These are phyloP conservation scores for Homarus americanus DNA, from an alignment of 1,140 invertebrate species.

Conservation along the genomic window DNA sequence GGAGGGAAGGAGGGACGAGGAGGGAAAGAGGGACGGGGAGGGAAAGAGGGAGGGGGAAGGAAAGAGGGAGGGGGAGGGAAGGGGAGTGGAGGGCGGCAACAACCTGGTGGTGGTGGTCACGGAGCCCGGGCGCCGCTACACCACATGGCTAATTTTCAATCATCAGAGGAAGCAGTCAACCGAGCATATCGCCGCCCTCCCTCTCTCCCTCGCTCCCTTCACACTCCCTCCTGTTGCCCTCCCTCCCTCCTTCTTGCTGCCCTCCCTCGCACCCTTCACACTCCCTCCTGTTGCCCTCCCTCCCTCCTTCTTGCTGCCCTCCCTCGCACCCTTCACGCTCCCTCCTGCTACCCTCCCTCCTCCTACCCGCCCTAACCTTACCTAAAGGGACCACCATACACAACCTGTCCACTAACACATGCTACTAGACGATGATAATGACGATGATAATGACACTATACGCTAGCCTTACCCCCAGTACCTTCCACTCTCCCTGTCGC, in stretches of 20 bases:
- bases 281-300: neutral
- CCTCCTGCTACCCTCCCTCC: neutral
- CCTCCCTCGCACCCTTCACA: neutral
- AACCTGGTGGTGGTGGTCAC: neutral
- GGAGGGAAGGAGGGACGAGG: neutral
- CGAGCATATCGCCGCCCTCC: slow-evolving; percentile 36
- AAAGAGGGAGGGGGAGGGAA: neutral
- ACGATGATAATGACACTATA: no score
- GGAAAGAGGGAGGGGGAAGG: neutral
- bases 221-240: neutral
- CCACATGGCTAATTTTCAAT: slow-evolving; percentile 13
- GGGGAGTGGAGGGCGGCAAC: neutral
- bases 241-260: neutral
- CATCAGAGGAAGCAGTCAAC: slow-evolving; percentile 36
- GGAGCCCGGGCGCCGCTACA: neutral
- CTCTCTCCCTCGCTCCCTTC: neutral
- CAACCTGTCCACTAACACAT: no score
- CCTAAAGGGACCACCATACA: no score
- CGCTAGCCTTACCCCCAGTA: no score
- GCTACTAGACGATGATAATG: no score
- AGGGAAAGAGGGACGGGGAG: neutral
- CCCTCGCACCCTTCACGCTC: neutral
- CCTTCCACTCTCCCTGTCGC: no score
- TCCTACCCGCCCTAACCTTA: neutral
- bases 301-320: neutral